Evolutionary conservation across 2,797 vertebrate species (phyloP).

Genomic region (Propithecus perrieri): DNA sequence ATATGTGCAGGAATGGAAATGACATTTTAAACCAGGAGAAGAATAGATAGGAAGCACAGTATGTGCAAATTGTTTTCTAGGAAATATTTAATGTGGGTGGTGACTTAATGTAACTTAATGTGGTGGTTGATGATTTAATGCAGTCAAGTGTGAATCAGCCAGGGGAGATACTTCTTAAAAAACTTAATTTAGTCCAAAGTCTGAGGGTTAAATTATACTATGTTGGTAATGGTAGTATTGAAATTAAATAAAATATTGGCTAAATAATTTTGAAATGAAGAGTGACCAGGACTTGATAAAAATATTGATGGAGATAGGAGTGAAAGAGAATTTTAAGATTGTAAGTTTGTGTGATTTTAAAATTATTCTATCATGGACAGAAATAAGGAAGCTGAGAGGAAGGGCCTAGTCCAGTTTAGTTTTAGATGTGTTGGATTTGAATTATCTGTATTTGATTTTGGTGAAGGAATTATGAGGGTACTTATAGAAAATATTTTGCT

Average conservation of each 20-base stretch:
- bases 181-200: not conserved
- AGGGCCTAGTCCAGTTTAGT: not conserved
- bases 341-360: not conserved
- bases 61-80: not conserved
- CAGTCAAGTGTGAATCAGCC: not conserved
- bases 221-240: not conserved
- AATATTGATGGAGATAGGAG: conserved; percentile 20
- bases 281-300: not conserved
- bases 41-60: not conserved
- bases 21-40: conserved; percentile 1
- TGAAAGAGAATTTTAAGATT: conserved; percentile 10
- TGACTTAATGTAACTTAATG: not conserved
- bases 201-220: conserved; percentile 3
- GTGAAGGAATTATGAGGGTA: not conserved
- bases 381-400: not conserved
- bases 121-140: not conserved
- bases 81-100: not conserved
- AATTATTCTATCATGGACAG: conserved; percentile 2
- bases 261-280: conserved; percentile 33
- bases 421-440: not conserved
- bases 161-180: not conserved
- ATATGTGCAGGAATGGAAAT: not conserved
- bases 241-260: conserved; percentile 54
- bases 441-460: not conserved
- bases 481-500: conserved; percentile 46